phyloP scores from a whole-genome alignment of 37 sponge, comb jelly and placozoan genomes.

The Diacarnus erythraeanus region DNA sequence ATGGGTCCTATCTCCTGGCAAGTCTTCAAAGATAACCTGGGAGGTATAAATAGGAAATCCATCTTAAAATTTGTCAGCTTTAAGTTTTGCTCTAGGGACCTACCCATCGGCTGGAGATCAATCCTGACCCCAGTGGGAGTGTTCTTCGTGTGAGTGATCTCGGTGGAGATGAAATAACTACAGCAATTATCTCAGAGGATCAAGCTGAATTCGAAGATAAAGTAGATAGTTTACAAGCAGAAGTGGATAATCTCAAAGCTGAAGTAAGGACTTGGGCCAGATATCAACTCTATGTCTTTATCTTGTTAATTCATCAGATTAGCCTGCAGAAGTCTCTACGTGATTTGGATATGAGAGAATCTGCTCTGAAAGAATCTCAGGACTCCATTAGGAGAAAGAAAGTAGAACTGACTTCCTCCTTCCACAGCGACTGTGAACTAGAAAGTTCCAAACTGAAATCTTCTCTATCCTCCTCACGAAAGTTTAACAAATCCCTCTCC shows the following conservation, averaged over 20 bases:
- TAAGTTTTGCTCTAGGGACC: slow-evolving; percentile 46
- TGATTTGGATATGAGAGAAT: slow-evolving; percentile 24
- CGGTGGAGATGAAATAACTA: slow-evolving; percentile 1
- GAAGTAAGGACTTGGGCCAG: slow-evolving; percentile 49
- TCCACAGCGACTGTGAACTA: no score
- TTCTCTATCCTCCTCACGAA: slow-evolving; percentile 7
- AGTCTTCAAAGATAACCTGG: slow-evolving; percentile 51
- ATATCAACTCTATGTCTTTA: no score
- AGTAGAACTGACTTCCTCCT: slow-evolving; percentile 34
- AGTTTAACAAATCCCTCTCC: no score
- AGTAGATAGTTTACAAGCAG: slow-evolving; percentile 45
- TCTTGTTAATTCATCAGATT: slow-evolving; percentile 14
- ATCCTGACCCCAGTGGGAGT: slow-evolving; percentile 28
- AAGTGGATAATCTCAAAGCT: slow-evolving; percentile 60
- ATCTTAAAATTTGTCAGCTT: neutral
- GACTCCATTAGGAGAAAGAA: slow-evolving; percentile 46
- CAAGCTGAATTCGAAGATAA: slow-evolving; percentile 16
- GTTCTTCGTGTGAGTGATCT: slow-evolving; percentile 72
- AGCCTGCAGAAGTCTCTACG: slow-evolving; percentile 43
- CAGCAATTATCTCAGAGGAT: no score
- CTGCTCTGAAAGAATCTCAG: slow-evolving; percentile 25
- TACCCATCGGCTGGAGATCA: slow-evolving; percentile 82
- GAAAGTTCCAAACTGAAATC: neutral
- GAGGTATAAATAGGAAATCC: slow-evolving; percentile 53
- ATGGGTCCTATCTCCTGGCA: slow-evolving; percentile 76